Base-by-base conservation (phyloP, 2,888 invertebrate species). In the Busseola fusca region DNA sequence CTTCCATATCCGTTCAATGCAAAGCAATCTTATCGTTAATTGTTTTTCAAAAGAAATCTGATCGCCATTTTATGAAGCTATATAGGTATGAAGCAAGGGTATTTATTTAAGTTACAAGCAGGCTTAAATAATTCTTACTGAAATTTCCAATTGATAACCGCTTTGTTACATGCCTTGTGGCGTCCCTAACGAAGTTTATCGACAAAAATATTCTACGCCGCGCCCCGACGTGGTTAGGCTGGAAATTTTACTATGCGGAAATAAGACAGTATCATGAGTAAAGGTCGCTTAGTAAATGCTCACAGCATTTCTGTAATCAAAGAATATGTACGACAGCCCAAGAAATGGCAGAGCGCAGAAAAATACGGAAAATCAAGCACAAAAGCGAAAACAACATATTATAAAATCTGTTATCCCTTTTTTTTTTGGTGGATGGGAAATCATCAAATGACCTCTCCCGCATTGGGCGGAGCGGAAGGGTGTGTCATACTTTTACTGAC, bases 381-480 rank as follows among this genome's bases (percentile, higher is more conserved):
- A 59, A 70, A 60, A 70, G 52, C 48, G 14, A 54, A 68, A 81
- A 64, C 27, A 34, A 59, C 66, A 40, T 16, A 57, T 69, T 56
- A 56, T 10, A 68, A 58, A 56, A 76, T 66, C 64, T 59, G 58
- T 68, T n/a, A n/a, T n/a, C n/a, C n/a, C n/a, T n/a, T n/a, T n/a
- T n/a, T n/a, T n/a, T n/a, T n/a, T n/a, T n/a, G n/a, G n/a, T n/a
- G n/a, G n/a, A n/a, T n/a, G n/a, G n/a, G n/a, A n/a, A n/a, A n/a
- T n/a, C n/a, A n/a, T n/a, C n/a, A n/a, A n/a, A n/a, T n/a, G n/a
- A n/a, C n/a, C n/a, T n/a, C n/a, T n/a, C n/a, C n/a, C n/a, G n/a
- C n/a, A n/a, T n/a, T n/a, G n/a, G n/a, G n/a, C n/a, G n/a, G n/a
- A n/a, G n/a, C n/a, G n/a, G n/a, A n/a, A n/a, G n/a, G n/a, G n/a